Conservation (phyloP, 92 coral and sea anemone genomes). For the Metridium senile region DNA sequence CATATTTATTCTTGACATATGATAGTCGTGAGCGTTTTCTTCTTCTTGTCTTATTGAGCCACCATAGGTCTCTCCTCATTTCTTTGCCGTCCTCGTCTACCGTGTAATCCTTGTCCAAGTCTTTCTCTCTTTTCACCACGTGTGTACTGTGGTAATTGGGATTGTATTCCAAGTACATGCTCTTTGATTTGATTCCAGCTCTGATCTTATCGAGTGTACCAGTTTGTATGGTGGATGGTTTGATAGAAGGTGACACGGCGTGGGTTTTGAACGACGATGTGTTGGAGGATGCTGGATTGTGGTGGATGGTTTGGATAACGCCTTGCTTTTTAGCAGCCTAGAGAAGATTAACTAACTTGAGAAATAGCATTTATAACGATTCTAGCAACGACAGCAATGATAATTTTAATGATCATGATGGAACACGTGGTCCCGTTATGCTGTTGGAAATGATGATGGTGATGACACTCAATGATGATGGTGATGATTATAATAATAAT, state of each 20-base stretch:
- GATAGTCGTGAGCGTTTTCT: constrained; percentile 85
- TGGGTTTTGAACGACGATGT: not conserved
- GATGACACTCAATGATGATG: too few relatives aligned
- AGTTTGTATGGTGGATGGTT: constrained; percentile 6
- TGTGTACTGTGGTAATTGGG: not conserved
- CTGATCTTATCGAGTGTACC: constrained; percentile 22
- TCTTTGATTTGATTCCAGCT: constrained; percentile 17
- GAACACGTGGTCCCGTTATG: too few relatives aligned
- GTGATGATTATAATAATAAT: too few relatives aligned
- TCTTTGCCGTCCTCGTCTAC: constrained; percentile 13
- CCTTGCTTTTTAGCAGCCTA: constrained; percentile 35
- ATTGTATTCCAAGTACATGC: not conserved
- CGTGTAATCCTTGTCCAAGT: constrained; percentile 29
- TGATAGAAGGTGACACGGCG: not conserved
- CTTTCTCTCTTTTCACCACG: constrained; percentile 4
- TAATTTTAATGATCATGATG: too few relatives aligned
- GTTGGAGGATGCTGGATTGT: constrained; percentile 19
- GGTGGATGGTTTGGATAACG: constrained; percentile 47
- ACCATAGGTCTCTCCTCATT: constrained; percentile 64
- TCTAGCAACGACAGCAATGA: too few relatives aligned
- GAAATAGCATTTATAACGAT: not conserved
- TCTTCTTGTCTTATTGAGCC: constrained; percentile 79
- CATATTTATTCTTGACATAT: constrained; percentile 77
- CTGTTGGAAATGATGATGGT: too few relatives aligned
- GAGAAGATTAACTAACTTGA: not conserved